Evolutionary conservation across 2,888 invertebrate species (phyloP).

Genomic region (Scrobipalpa costella): DNA sequence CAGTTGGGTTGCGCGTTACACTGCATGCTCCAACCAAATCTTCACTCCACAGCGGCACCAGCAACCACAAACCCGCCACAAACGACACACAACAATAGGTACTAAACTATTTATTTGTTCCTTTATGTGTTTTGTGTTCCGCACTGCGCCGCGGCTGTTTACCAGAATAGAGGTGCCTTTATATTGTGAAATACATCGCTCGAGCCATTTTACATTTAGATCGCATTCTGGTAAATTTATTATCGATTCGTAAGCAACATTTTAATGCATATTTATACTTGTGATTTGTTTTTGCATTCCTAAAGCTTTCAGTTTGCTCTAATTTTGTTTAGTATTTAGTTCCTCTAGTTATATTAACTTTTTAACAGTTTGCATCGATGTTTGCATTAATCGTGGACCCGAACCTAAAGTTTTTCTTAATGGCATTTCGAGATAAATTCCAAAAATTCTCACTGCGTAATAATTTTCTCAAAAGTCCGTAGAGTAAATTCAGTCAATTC

Average conservation of each 20-base stretch:
- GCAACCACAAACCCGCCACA: conserved; percentile 79
- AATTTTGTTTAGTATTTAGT: conserved; percentile 59
- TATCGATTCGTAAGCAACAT: conserved; percentile 70
- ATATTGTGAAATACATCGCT: conserved; percentile 62
- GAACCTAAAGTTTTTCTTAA: conserved; percentile 19
- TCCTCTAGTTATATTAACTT: conserved; percentile 66
- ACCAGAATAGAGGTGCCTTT: conserved; percentile 71
- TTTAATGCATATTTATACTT: conserved; percentile 72
- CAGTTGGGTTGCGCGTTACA: conserved; percentile 95
- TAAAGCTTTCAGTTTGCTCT: conserved; percentile 70
- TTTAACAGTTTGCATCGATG: conserved; percentile 63
- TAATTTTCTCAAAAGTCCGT: not conserved
- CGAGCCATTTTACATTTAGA: conserved; percentile 59
- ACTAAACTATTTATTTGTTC: conserved; percentile 76
- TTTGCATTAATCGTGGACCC: conserved; percentile 42
- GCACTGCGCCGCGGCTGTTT: conserved; percentile 74
- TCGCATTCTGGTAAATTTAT: conserved; percentile 64
- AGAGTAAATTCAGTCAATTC: not conserved
- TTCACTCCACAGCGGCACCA: conserved; percentile 80
- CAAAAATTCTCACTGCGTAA: not conserved
- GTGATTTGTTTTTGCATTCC: conserved; percentile 70
- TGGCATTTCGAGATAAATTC: conserved; percentile 12
- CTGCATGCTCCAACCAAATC: conserved; percentile 91
- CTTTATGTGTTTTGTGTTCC: conserved; percentile 78
- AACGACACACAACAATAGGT: conserved; percentile 81